Conservation (phyloP, 2,797 vertebrate species). For the Lophius americanus region DNA sequence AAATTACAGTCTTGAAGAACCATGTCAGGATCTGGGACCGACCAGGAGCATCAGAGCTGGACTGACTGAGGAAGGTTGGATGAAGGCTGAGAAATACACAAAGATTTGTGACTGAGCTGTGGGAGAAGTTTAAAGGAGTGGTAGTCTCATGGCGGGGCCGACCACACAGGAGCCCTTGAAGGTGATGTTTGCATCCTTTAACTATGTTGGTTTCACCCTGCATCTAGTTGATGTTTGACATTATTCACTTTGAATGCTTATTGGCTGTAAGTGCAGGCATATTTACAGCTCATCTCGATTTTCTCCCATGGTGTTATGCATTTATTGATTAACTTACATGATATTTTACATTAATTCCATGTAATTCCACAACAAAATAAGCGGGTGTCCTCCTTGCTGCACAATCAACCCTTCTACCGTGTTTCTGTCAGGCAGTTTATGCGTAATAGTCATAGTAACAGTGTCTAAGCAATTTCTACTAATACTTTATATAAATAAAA, state of each 20-base stretch:
- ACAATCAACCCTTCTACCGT: too few species aligned
- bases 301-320: slow-evolving; percentile 1
- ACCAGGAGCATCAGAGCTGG: slow-evolving; percentile 35
- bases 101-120: slow-evolving; percentile 55
- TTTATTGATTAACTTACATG: background rate
- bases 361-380: background rate
- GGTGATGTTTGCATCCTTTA: slow-evolving; percentile 59
- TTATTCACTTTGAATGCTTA: background rate
- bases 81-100: slow-evolving; percentile 9
- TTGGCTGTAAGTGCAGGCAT: background rate
- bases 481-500: too few species aligned
- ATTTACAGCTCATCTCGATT: slow-evolving; percentile 1
- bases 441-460: too few species aligned
- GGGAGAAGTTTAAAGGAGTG: slow-evolving; percentile 71
- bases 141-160: slow-evolving; percentile 73
- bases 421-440: background rate
- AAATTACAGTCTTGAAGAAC: slow-evolving; percentile 23
- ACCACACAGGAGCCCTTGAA: slow-evolving; percentile 71
- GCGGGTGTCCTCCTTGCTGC: too few species aligned
- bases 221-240: background rate
- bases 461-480: too few species aligned
- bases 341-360: background rate
- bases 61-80: slow-evolving; percentile 28
- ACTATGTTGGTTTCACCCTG: slow-evolving; percentile 1
- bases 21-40: slow-evolving; percentile 43